phyloP scores from a whole-genome alignment of 2,113 vertebrate genomes.

The Hippolais icterina region DNA sequence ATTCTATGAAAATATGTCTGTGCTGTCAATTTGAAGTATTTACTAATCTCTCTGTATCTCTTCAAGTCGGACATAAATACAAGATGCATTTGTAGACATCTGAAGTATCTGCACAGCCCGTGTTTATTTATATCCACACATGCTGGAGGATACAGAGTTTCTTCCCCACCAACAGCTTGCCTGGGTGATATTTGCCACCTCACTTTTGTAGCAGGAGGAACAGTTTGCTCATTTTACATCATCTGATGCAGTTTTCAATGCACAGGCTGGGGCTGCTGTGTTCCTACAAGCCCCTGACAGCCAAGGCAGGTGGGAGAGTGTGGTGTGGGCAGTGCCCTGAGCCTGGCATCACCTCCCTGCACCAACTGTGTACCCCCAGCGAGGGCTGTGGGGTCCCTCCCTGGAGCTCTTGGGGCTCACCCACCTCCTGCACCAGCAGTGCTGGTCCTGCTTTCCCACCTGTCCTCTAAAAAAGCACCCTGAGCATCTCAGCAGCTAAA shows the following conservation, averaged over 20 bases:
- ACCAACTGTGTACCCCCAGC: background rate
- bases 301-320: background rate
- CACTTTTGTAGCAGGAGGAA: background rate
- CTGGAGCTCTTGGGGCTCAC: background rate
- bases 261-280: background rate
- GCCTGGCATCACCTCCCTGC: rapidly evolving
- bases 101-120: background rate
- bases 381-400: background rate
- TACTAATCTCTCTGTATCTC: background rate
- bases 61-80: background rate
- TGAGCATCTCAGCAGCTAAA: rapidly evolving
- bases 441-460: background rate
- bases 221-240: background rate
- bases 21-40: background rate
- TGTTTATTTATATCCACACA: background rate
- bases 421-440: background rate
- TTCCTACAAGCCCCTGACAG: background rate
- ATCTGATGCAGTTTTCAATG: background rate
- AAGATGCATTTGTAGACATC: background rate
- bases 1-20: background rate
- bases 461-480: background rate
- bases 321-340: background rate
- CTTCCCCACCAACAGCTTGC: background rate
- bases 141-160: background rate
- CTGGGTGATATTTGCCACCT: background rate